These are phyloP conservation scores for Heterotis niloticus DNA, from an alignment of 2,113 vertebrate genomes.

Conservation along the genomic window DNA sequence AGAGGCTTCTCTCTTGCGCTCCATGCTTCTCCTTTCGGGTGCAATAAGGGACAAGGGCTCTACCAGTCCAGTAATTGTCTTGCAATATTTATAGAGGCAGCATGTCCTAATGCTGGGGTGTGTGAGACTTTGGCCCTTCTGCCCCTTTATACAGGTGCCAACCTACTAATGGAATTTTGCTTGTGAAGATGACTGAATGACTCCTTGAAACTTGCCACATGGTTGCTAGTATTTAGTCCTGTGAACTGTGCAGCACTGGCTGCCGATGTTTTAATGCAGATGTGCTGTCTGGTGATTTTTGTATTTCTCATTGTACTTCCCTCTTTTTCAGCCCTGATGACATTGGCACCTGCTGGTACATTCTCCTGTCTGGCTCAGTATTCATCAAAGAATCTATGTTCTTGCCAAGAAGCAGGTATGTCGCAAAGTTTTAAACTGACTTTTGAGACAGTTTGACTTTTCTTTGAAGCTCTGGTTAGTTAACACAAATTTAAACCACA, in stretches of 20 bases:
- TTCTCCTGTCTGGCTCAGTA: conserved; percentile 82
- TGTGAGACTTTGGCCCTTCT: too few species aligned
- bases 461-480: neutral
- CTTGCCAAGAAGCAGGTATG: conserved; percentile 78
- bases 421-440: neutral
- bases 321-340: conserved; percentile 67
- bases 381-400: conserved; percentile 91
- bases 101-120: too few species aligned
- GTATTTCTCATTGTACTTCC: neutral
- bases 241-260: neutral
- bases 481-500: too few species aligned
- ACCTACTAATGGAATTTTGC: too few species aligned
- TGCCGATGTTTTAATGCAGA: neutral
- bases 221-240: neutral
- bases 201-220: neutral
- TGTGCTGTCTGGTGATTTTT: neutral
- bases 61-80: too few species aligned
- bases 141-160: neutral
- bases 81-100: too few species aligned
- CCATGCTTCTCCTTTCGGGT: too few species aligned
- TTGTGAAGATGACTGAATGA: neutral
- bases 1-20: too few species aligned
- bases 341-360: conserved; percentile 85
- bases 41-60: too few species aligned
- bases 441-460: neutral